Conservation (phyloP, 1,140 invertebrate species). For the Drosophila orena region DNA sequence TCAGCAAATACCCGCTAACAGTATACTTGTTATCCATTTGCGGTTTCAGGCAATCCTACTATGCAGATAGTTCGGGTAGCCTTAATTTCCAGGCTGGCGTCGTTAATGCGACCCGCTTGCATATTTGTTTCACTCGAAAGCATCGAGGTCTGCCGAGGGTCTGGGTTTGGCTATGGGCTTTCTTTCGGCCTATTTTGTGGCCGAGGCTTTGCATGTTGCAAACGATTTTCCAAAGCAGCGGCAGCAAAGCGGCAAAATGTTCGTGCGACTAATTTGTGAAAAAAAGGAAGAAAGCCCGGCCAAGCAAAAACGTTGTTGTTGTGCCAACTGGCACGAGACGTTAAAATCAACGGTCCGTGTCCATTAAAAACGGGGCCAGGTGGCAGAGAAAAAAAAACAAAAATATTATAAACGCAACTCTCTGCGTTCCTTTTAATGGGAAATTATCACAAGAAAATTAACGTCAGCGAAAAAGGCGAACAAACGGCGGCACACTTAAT, state of each 20-base stretch:
- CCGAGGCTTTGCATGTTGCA: constrained; percentile 73
- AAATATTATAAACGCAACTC: constrained; percentile 45
- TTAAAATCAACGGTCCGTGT: constrained; percentile 74
- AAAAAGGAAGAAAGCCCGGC: constrained; percentile 41
- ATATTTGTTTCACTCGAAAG: constrained; percentile 51
- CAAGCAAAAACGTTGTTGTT: constrained; percentile 23
- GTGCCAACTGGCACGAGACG: constrained; percentile 69
- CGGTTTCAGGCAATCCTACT: neutral
- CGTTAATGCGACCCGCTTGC: constrained; percentile 31
- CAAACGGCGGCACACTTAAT: constrained; percentile 24
- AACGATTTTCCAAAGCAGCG: constrained; percentile 66
- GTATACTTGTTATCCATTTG: too few species aligned
- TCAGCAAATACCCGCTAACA: too few species aligned
- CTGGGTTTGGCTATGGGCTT: constrained; percentile 23
- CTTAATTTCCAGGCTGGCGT: constrained; percentile 8
- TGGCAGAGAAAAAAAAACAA: constrained; percentile 24
- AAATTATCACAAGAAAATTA: constrained; percentile 59
- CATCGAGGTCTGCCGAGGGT: constrained; percentile 21
- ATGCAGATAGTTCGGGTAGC: neutral
- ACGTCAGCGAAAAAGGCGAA: constrained; percentile 12
- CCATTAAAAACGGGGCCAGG: constrained; percentile 74
- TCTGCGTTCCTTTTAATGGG: constrained; percentile 71
- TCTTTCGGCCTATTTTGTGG: constrained; percentile 70
- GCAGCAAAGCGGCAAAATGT: constrained; percentile 72
- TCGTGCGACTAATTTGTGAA: constrained; percentile 82